Base-by-base conservation (phyloP, 2,888 invertebrate genomes). In the Amphipyra berbera region DNA sequence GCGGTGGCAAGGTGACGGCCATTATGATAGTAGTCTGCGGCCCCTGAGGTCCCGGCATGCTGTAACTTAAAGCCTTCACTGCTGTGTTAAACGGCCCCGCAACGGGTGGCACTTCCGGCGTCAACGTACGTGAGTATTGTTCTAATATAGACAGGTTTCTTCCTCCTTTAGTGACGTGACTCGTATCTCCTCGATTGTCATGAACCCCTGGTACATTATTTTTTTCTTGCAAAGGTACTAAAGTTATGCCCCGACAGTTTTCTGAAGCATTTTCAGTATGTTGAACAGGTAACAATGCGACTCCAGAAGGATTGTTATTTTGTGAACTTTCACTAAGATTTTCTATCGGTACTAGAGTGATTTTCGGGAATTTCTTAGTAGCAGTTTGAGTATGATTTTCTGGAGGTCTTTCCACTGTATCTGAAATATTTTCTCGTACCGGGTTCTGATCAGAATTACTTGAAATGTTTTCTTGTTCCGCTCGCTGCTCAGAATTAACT, bases 121-220 rank as follows among this genome's bases (percentile, higher is more conserved):
- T 8, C 1, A 67, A 14, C 0, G 48, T 41, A 7, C 66, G 66
- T 5, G 71, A n/a, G 41, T 67, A 67, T n/a, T 67, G 64, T 30
- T 67, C 66, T 9, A 67, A 15, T 8, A 67, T 45, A 5, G 66
- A 67, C 3, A 54, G 3, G 7, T 13, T 30, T n/a, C n/a, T 30
- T n/a, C n/a, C 40, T 13, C 7, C 40, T 9, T 8, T 6, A 7
- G 4, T 30, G 30, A 10, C 10, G 7, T 1, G 3, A 3, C 1
- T 10, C 10, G 9, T 10, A 10, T 37, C 8, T 10, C 12, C 37
- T 37, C 10, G 37, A 9, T 10, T 9, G 12, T 10, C 3, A 1
- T 12, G 37, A 2, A 4, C 8, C 12, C 10, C 37, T 37, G 37
- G 9, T 8, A 37, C 37, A 10, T 37, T 3, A 12, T 10, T 12